Conservation (phyloP, 2,797 vertebrate species). For the Staurois parvus region DNA sequence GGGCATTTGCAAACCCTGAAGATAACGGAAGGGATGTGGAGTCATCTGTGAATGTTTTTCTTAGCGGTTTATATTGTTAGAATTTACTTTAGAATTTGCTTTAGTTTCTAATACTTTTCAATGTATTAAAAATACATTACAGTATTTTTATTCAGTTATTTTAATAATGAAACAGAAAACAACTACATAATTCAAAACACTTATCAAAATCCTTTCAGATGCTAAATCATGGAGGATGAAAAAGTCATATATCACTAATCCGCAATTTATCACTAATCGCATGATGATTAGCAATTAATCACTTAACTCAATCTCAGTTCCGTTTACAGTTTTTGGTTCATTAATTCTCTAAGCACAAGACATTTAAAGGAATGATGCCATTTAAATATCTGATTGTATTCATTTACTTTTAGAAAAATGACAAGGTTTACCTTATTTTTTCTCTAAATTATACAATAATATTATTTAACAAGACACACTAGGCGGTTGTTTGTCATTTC, state of each 20-base stretch:
- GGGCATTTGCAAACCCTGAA: no score
- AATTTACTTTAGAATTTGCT: background rate
- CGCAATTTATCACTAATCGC: background rate
- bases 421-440: background rate
- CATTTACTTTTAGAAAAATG: background rate
- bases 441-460: background rate
- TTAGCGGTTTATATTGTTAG: no score
- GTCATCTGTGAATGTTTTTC: no score
- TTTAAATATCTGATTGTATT: background rate
- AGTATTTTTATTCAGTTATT: no score
- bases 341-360: slow-evolving; percentile 13
- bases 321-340: slow-evolving; percentile 3
- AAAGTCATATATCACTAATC: slow-evolving; percentile 5
- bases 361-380: background rate
- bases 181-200: no score
- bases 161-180: no score
- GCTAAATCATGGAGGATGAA: no score
- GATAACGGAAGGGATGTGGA: no score
- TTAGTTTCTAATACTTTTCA: background rate
- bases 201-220: background rate
- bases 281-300: slow-evolving; percentile 27
- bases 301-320: background rate
- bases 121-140: background rate
- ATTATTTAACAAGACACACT: background rate
- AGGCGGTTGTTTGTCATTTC: no score